These are phyloP conservation scores for Stenopsyche tienmushanensis DNA, from an alignment of 1,140 invertebrate species.

Conservation along the genomic window DNA sequence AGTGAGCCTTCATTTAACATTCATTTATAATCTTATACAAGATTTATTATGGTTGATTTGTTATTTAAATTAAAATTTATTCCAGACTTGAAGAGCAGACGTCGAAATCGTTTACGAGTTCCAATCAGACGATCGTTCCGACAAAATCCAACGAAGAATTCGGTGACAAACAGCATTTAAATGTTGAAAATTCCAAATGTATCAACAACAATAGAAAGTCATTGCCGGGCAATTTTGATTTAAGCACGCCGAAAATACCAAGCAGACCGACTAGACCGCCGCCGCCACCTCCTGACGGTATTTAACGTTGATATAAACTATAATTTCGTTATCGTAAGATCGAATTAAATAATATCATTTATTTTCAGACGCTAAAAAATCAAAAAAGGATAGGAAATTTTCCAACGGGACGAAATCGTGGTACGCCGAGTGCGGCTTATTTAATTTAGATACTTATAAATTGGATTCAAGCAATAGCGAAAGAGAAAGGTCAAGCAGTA, in stretches of 20 bases:
- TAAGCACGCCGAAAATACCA: not conserved
- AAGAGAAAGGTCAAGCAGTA: conserved; percentile 37
- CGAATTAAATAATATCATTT: not conserved
- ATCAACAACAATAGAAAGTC: too few species aligned
- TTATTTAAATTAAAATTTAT: too few species aligned
- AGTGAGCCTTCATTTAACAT: not conserved
- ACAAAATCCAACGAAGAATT: too few species aligned
- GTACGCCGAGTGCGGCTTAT: conserved; percentile 58
- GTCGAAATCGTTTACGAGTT: too few species aligned
- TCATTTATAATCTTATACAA: too few species aligned
- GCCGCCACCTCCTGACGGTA: conserved; percentile 47
- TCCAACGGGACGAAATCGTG: conserved; percentile 48
- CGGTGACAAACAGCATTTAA: too few species aligned
- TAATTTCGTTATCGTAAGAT: not conserved
- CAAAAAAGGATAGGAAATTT: conserved; percentile 34
- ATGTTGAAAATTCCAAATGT: too few species aligned
- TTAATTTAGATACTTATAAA: conserved; percentile 44
- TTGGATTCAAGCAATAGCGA: conserved; percentile 28
- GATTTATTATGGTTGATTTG: too few species aligned
- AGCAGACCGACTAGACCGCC: conserved; percentile 43
- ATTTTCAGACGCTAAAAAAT: conserved; percentile 7
- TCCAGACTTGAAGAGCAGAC: too few species aligned
- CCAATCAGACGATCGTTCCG: too few species aligned
- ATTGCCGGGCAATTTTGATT: too few species aligned
- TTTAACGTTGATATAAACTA: conserved; percentile 23